These are phyloP conservation scores for Hyla sarda DNA, from an alignment of 2,113 vertebrate species.

Conservation along the genomic window DNA sequence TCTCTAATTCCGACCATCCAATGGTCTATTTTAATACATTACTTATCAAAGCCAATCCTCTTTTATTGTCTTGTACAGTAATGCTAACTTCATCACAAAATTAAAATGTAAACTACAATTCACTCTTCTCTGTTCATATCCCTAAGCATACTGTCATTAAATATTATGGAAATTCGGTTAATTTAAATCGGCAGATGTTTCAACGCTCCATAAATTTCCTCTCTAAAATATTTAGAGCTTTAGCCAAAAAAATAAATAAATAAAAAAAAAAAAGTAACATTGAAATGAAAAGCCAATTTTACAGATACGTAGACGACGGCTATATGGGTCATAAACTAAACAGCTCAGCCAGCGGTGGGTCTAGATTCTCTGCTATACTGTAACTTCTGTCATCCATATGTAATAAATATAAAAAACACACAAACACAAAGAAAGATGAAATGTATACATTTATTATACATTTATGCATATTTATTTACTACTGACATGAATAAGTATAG, in stretches of 20 bases:
- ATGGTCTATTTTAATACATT: neutral
- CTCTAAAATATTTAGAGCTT: constrained; percentile 46
- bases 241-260: constrained; percentile 1
- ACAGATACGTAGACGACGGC: neutral
- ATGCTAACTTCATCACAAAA: constrained; percentile 42
- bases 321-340: constrained; percentile 19
- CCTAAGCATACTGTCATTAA: constrained; percentile 49
- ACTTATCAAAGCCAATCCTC: neutral
- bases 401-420: constrained; percentile 3
- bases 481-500: neutral
- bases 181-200: constrained; percentile 57
- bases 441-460: too few relatives aligned
- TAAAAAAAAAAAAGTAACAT: neutral
- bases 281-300: constrained; percentile 18
- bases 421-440: constrained; percentile 11
- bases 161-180: constrained; percentile 42
- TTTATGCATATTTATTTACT: too few relatives aligned
- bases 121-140: constrained; percentile 29
- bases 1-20: neutral
- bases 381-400: neutral
- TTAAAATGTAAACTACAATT: constrained; percentile 45
- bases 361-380: neutral
- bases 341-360: constrained; percentile 1
- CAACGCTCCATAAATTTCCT: constrained; percentile 50
- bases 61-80: constrained; percentile 10